These are phyloP conservation scores for Eutrigla gurnardus DNA, from an alignment of 2,797 vertebrate species.

Conservation along the genomic window DNA sequence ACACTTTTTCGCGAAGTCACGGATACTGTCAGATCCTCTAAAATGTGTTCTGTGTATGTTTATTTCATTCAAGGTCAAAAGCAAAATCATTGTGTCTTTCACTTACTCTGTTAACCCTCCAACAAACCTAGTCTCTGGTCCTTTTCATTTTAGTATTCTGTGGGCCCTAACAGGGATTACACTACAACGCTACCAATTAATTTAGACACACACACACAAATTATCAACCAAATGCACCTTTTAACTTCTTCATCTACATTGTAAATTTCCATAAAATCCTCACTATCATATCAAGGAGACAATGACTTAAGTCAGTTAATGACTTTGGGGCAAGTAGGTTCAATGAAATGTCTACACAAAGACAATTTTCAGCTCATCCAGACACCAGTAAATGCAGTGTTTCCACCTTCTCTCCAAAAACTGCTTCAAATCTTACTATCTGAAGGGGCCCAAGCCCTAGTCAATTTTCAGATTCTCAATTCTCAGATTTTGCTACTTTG, in stretches of 20 bases:
- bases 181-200: too few relatives aligned
- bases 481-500: background rate
- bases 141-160: too few relatives aligned
- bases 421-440: background rate
- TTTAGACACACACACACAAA: background rate
- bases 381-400: background rate
- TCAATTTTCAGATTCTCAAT: background rate
- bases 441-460: too few relatives aligned
- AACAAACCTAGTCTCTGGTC: too few relatives aligned
- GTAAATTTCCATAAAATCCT: slow-evolving; percentile 14
- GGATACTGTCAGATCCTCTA: too few relatives aligned
- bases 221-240: background rate
- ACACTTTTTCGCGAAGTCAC: too few relatives aligned
- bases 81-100: too few relatives aligned
- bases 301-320: slow-evolving; percentile 26
- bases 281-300: slow-evolving; percentile 12
- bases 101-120: too few relatives aligned
- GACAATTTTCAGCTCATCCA: background rate
- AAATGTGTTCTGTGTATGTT: too few relatives aligned
- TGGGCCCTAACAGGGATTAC: too few relatives aligned
- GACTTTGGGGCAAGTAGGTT: background rate
- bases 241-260: slow-evolving; percentile 3
- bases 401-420: background rate
- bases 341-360: slow-evolving; percentile 19
- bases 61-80: too few relatives aligned